These are phyloP conservation scores for Catostylus mosaicus DNA, from an alignment of 30 jellyfish, hydroid and myxozoan species.

Conservation along the genomic window DNA sequence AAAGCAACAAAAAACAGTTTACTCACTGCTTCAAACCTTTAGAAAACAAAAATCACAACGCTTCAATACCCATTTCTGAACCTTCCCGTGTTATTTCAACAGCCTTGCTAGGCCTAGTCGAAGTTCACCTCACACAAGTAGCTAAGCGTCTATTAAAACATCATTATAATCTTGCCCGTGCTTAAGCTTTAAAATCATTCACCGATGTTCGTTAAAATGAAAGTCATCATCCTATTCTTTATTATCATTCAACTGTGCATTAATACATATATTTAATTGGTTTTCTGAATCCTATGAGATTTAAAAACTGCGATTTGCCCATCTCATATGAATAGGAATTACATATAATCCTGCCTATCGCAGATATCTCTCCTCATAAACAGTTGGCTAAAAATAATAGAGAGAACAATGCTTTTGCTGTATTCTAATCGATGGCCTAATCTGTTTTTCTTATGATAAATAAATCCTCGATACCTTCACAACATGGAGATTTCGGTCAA, in stretches of 20 bases:
- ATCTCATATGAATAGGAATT: not conserved
- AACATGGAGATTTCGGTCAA: not conserved
- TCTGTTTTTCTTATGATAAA: not conserved
- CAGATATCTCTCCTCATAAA: not conserved
- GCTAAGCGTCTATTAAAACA: no score
- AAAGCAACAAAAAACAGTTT: no score
- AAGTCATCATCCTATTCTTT: not conserved
- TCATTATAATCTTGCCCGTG: no score
- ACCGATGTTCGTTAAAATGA: not conserved
- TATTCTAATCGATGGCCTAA: not conserved
- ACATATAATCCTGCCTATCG: not conserved
- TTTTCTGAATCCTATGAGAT: not conserved
- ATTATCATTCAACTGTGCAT: not conserved
- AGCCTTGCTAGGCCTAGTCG: no score
- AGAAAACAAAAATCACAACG: no score
- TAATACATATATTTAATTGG: not conserved
- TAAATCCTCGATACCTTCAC: not conserved
- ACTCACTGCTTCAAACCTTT: no score
- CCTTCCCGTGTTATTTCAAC: no score
- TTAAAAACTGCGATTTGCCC: not conserved
- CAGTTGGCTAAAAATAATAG: not conserved
- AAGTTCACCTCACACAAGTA: no score
- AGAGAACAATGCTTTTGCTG: slow-evolving; percentile 2
- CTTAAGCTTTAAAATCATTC: not conserved
- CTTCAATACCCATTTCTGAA: no score